Conservation (phyloP, 2,797 vertebrate genomes). For the Pelochelys cantorii region DNA sequence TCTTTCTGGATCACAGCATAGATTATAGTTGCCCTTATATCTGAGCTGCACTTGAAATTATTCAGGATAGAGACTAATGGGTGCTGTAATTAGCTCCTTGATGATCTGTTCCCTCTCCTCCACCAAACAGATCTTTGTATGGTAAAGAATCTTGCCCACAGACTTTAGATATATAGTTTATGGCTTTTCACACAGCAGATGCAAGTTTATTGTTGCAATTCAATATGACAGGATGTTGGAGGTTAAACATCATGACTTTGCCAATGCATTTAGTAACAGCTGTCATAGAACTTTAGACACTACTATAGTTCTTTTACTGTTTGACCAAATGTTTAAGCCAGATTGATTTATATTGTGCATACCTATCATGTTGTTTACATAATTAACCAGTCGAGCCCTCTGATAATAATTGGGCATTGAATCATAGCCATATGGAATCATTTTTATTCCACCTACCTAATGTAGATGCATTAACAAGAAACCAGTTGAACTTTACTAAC, state of each 20-base stretch:
- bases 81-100: not conserved
- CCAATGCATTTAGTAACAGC: not conserved
- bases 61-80: not conserved
- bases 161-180: not conserved
- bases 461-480: not conserved
- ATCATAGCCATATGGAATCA: too few species aligned
- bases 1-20: not conserved
- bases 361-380: slow-evolving; percentile 13
- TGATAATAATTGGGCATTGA: too few species aligned
- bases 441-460: not conserved
- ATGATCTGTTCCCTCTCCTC: not conserved
- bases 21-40: not conserved
- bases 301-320: not conserved
- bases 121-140: not conserved
- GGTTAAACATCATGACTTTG: not conserved
- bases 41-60: not conserved
- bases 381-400: not conserved
- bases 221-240: not conserved
- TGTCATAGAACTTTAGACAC: not conserved
- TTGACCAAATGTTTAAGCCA: not conserved
- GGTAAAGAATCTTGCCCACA: not conserved
- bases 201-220: not conserved
- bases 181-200: not conserved
- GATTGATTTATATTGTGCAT: not conserved
- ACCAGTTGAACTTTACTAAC: not conserved